Conservation (phyloP, 2,797 vertebrate genomes). For the Squalus acanthias region DNA sequence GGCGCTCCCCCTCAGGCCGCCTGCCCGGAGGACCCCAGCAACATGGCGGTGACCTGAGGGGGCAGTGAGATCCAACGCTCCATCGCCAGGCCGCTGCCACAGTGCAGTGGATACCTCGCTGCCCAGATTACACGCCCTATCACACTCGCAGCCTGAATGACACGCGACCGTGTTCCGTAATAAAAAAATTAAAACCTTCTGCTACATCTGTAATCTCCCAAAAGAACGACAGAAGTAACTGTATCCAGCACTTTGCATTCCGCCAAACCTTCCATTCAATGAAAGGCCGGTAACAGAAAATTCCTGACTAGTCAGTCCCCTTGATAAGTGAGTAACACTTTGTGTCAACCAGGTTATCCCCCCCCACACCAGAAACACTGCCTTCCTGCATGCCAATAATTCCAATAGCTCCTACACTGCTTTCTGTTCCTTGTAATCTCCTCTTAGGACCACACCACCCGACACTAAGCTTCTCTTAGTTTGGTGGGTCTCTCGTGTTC, state of each 20-base stretch:
- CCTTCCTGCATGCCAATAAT: neutral
- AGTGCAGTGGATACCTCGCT: neutral
- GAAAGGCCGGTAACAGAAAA: neutral
- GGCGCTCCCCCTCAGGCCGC: neutral
- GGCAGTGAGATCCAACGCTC: too few species aligned
- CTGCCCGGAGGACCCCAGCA: neutral
- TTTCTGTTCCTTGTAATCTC: neutral
- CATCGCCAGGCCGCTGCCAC: neutral
- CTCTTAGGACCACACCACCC: neutral
- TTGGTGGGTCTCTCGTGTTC: neutral
- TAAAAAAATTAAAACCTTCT: neutral
- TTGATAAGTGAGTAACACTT: conserved; percentile 12
- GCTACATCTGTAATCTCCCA: neutral
- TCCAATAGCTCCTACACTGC: neutral
- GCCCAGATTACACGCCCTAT: neutral
- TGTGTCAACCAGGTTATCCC: neutral
- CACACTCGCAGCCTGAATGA: neutral
- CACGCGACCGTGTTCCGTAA: neutral
- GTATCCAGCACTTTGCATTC: neutral
- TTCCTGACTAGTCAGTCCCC: neutral
- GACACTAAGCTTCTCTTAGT: neutral
- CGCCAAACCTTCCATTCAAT: neutral
- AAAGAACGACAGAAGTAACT: neutral
- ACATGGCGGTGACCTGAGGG: too few species aligned
- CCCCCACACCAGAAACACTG: neutral